phyloP scores from a whole-genome alignment of 2,797 vertebrate genomes.

The Betta splendens region DNA sequence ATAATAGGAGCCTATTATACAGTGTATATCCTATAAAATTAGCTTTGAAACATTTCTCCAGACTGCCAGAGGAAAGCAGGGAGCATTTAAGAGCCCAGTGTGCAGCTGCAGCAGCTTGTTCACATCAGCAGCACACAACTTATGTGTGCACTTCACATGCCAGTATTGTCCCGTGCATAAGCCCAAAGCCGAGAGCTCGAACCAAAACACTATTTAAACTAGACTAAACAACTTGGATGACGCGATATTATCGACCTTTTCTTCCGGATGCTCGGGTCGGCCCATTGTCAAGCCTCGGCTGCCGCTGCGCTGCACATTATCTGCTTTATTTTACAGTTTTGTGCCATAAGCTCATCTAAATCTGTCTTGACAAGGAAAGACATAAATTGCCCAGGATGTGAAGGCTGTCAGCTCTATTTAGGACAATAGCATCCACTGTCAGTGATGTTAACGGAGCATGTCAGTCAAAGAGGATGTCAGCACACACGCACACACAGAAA shows the following conservation, averaged over 20 bases:
- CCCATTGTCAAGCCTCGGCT: slow-evolving; percentile 44
- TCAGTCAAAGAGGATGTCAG: slow-evolving; percentile 50
- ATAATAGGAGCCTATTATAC: no score
- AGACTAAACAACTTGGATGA: slow-evolving; percentile 79
- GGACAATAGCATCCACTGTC: slow-evolving; percentile 64
- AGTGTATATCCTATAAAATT: no score
- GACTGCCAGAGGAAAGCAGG: neutral
- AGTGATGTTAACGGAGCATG: slow-evolving; percentile 55
- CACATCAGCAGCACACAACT: slow-evolving; percentile 56
- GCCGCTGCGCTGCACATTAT: slow-evolving; percentile 44
- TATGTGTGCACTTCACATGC: slow-evolving; percentile 35
- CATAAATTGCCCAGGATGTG: slow-evolving; percentile 59
- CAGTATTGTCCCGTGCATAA: slow-evolving; percentile 37
- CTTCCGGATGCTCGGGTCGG: slow-evolving; percentile 31
- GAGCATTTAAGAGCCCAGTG: slow-evolving; percentile 5
- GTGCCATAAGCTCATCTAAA: slow-evolving; percentile 45
- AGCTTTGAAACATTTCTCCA: no score
- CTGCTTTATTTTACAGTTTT: slow-evolving; percentile 41
- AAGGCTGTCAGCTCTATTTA: slow-evolving; percentile 73
- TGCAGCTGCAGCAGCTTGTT: slow-evolving; percentile 67
- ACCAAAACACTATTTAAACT: slow-evolving; percentile 56
- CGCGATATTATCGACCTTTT: slow-evolving; percentile 54
- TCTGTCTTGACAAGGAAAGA: slow-evolving; percentile 60
- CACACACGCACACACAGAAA: slow-evolving; percentile 20
- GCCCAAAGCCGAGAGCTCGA: slow-evolving; percentile 42